phyloP scores from a whole-genome alignment of 2,113 vertebrate genomes.

The Fukomys damarensis region DNA sequence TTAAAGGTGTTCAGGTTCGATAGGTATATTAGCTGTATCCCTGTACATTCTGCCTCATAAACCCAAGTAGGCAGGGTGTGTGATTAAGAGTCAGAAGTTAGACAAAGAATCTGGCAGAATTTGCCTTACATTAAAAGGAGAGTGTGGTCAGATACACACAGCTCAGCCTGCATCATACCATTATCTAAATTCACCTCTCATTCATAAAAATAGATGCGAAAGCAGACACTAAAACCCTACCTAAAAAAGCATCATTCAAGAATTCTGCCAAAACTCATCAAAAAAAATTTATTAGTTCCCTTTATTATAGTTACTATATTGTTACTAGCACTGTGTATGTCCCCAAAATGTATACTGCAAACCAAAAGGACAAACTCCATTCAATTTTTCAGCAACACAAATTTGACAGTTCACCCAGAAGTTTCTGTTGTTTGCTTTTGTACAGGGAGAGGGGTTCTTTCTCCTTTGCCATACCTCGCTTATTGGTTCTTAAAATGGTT shows the following conservation, averaged over 20 bases:
- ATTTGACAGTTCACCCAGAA: neutral
- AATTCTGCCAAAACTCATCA: conserved; percentile 32
- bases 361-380: conserved; percentile 7
- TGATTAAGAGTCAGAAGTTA: neutral
- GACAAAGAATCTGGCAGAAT: neutral
- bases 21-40: neutral
- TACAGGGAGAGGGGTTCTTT: neutral
- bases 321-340: neutral
- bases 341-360: conserved; percentile 48
- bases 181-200: conserved; percentile 25
- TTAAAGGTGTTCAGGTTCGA: conserved; percentile 12
- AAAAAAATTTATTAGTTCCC: neutral
- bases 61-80: neutral
- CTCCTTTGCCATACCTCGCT: conserved; percentile 90
- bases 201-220: conserved; percentile 50
- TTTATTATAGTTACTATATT: neutral
- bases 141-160: neutral
- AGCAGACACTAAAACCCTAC: conserved; percentile 46
- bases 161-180: neutral
- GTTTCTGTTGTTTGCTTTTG: neutral
- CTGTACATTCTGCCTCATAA: neutral
- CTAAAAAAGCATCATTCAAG: conserved; percentile 49
- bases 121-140: conserved; percentile 38
- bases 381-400: conserved; percentile 53
- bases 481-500: conserved; percentile 90